Percentiles rank a stretch among this genome's conserved stretches.
Conservation (phyloP, 2,888 invertebrate genomes). For the Apodemia mormo region DNA sequence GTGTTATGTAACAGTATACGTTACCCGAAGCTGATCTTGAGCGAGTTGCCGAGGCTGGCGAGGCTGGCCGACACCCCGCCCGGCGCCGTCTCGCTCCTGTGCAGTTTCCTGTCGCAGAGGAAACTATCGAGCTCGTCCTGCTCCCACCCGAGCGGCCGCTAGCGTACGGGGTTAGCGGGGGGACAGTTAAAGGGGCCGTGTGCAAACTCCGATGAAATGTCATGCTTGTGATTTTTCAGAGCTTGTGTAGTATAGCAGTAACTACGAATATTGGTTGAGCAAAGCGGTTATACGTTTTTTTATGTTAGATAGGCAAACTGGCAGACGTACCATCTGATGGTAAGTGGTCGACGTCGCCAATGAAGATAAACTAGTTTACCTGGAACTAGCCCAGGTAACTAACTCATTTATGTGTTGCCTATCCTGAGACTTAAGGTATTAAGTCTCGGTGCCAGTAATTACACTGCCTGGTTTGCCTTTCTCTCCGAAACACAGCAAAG, state of each 20-base stretch:
- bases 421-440: too few species aligned
- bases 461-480: too few species aligned
- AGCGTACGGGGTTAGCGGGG: constrained; percentile 59
- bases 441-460: too few species aligned
- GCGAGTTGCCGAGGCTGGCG: constrained; percentile 89
- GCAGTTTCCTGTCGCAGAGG: constrained; percentile 80
- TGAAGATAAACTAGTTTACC: too few species aligned
- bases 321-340: too few species aligned
- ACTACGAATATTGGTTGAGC: not conserved
- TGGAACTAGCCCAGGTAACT: too few species aligned
- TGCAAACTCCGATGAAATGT: not conserved
- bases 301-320: too few species aligned
- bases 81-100: constrained; percentile 89
- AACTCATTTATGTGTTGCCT: too few species aligned
- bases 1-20: constrained; percentile 31
- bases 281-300: too few species aligned
- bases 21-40: constrained; percentile 93
- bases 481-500: too few species aligned
- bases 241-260: not conserved
- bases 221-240: not conserved
- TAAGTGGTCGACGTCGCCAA: too few species aligned
- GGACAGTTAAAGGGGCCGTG: constrained; percentile 39
- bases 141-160: constrained; percentile 46
- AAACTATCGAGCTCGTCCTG: constrained; percentile 79
- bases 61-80: constrained; percentile 88